A percentile compares a stretch with the other conserved stretches of the same genome.
Evolutionary conservation across 1,140 invertebrate genomes (phyloP).

Genomic region (Orchesella cincta): DNA sequence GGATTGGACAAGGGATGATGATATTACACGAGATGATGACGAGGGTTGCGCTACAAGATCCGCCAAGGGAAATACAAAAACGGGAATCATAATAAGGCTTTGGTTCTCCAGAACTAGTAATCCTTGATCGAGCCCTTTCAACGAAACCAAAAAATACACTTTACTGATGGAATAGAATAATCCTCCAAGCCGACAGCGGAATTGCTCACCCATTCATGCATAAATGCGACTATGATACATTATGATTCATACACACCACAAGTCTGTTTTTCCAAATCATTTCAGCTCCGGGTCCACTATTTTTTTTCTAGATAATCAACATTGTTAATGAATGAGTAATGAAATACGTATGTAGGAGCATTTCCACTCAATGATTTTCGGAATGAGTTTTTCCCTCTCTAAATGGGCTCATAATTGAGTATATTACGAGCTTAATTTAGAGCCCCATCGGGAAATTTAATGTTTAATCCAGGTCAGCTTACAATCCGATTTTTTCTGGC

Average conservation of each 20-base stretch:
- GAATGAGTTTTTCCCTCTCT: neutral
- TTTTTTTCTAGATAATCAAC: neutral
- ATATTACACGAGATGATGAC: neutral
- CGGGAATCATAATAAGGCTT: neutral
- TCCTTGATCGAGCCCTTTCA: too few relatives aligned
- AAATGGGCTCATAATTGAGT: conserved; percentile 43
- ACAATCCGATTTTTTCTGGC: neutral
- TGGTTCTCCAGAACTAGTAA: too few relatives aligned
- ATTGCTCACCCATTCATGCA: too few relatives aligned
- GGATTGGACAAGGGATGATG: neutral
- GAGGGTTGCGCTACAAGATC: neutral
- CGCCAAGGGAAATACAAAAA: neutral
- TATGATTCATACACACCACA: too few relatives aligned
- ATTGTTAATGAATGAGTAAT: conserved; percentile 16
- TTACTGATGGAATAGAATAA: neutral
- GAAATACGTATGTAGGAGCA: neutral
- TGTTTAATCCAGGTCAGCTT: conserved; percentile 4
- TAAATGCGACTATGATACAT: too few relatives aligned
- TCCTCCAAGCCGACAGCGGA: neutral
- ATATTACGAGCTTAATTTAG: conserved; percentile 42
- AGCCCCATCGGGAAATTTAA: neutral
- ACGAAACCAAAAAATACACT: neutral
- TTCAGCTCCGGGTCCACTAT: neutral
- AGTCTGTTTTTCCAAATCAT: too few relatives aligned
- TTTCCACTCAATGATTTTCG: too few relatives aligned